Percentiles rank a stretch among this genome's conserved stretches.
Conservation (phyloP, 2,797 vertebrate genomes). For the Eremophila alpestris region DNA sequence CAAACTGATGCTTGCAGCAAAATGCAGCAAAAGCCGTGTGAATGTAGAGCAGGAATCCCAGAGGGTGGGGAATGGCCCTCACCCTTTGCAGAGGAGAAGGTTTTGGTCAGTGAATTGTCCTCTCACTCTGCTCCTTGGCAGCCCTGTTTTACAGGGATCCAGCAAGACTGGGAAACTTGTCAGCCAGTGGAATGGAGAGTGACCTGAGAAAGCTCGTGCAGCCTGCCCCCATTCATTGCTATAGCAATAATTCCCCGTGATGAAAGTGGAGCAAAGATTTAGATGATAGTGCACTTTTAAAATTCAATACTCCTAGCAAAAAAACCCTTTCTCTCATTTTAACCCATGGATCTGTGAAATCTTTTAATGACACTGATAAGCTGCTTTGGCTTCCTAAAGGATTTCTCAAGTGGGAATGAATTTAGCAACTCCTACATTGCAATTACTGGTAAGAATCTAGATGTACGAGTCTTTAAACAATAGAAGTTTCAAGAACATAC, state of each 20-base stretch:
- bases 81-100: fast-evolving
- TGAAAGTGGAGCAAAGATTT: neutral
- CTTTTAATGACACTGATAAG: neutral
- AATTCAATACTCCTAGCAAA: neutral
- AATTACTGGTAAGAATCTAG: neutral
- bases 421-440: neutral
- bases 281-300: neutral
- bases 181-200: neutral
- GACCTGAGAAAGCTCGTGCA: neutral
- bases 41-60: neutral
- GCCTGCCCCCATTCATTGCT: neutral
- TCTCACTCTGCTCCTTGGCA: neutral
- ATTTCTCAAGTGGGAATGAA: slow-evolving; percentile 2
- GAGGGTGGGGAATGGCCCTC: neutral
- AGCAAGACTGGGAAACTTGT: neutral
- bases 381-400: neutral
- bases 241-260: neutral
- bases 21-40: neutral
- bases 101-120: neutral
- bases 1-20: neutral
- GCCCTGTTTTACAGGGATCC: neutral
- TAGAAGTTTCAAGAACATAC: neutral
- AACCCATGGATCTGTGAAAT: neutral
- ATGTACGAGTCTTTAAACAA: neutral
- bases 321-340: neutral